These are phyloP conservation scores for Leucophenga varia DNA, from an alignment of 1,140 invertebrate species.

Conservation along the genomic window DNA sequence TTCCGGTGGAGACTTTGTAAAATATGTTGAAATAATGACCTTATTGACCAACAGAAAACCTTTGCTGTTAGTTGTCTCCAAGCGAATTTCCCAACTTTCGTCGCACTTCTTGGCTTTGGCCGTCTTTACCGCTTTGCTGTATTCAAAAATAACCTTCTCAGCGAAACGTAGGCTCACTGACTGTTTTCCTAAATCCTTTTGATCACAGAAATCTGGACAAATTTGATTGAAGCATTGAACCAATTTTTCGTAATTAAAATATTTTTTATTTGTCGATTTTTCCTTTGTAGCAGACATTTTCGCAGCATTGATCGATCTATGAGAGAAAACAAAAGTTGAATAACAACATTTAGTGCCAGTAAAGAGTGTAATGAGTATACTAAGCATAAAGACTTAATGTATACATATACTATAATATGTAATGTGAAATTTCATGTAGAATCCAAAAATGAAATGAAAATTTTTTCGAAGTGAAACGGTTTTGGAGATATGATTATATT, in stretches of 20 bases:
- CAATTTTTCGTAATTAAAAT: slow-evolving; percentile 31
- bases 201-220: slow-evolving; percentile 26
- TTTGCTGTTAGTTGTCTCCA: slow-evolving; percentile 6
- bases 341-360: no score
- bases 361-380: no score
- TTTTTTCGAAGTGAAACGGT: no score
- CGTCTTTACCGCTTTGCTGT: slow-evolving; percentile 24
- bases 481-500: no score
- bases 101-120: slow-evolving; percentile 24
- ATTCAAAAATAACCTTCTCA: slow-evolving; percentile 28
- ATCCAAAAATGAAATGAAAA: no score
- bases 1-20: slow-evolving; percentile 6
- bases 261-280: no score
- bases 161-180: slow-evolving; percentile 32
- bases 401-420: no score
- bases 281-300: no score
- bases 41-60: neutral
- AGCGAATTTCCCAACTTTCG: slow-evolving; percentile 13
- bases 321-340: no score
- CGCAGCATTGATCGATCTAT: no score
- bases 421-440: no score
- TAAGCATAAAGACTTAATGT: no score
- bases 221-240: slow-evolving; percentile 21
- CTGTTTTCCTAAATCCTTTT: slow-evolving; percentile 16
- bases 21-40: slow-evolving; percentile 19